These are phyloP conservation scores for Gambusia yucatana DNA, from an alignment of 2,797 vertebrate genomes.

Conservation along the genomic window DNA sequence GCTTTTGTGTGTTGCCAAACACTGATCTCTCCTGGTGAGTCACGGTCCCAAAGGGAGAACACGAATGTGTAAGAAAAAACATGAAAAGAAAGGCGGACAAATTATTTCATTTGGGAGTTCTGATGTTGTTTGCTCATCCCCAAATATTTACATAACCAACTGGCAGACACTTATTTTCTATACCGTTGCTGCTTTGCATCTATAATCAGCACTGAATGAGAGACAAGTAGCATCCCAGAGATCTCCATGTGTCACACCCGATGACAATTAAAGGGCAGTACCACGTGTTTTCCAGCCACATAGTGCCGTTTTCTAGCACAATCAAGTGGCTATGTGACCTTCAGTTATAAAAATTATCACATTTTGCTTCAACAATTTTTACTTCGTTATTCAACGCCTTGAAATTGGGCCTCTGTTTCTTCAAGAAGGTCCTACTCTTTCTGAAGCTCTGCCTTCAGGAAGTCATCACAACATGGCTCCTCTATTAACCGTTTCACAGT, in stretches of 20 bases:
- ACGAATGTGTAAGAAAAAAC: neutral
- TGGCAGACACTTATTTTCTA: neutral
- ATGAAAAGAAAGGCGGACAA: neutral
- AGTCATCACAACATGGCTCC: too few species aligned
- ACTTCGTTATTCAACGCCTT: too few species aligned
- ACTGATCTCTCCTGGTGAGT: slow-evolving; percentile 4
- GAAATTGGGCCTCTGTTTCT: too few species aligned
- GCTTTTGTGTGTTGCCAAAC: slow-evolving; percentile 1
- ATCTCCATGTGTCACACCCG: neutral
- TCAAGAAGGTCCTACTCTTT: too few species aligned
- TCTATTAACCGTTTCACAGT: too few species aligned
- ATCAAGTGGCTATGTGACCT: too few species aligned
- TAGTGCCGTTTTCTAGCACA: too few species aligned
- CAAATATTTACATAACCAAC: slow-evolving; percentile 1
- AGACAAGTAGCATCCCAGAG: neutral
- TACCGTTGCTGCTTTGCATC: neutral
- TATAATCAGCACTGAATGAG: neutral
- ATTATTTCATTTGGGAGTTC: neutral
- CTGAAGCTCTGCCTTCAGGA: too few species aligned
- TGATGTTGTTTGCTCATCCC: neutral
- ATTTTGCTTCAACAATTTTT: too few species aligned
- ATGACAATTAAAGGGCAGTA: too few species aligned
- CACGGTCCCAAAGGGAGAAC: neutral
- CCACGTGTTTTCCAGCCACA: too few species aligned
- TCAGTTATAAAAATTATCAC: too few species aligned